These are phyloP conservation scores for Smittia aterrima DNA, from an alignment of 2,888 invertebrate species.

Conservation along the genomic window DNA sequence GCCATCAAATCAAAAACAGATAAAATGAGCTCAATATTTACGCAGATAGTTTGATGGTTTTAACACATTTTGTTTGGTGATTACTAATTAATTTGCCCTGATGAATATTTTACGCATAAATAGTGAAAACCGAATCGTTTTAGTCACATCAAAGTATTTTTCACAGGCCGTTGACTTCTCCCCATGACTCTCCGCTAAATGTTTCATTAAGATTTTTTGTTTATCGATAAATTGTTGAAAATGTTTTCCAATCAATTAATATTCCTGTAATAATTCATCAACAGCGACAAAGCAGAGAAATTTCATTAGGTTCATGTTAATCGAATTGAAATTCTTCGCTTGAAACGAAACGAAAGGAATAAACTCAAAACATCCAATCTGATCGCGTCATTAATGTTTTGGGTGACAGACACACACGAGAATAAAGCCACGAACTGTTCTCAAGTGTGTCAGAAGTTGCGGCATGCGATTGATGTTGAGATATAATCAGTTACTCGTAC, in stretches of 20 bases:
- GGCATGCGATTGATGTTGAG: constrained; percentile 15
- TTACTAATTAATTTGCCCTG: constrained; percentile 35
- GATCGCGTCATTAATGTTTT: background rate
- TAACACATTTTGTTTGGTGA: constrained; percentile 20
- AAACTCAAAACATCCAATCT: background rate
- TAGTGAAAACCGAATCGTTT: background rate
- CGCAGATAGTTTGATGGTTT: background rate
- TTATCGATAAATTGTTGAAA: constrained; percentile 1
- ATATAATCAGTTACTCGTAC: background rate
- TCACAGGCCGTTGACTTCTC: background rate
- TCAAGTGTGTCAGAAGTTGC: constrained; percentile 1
- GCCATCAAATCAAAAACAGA: too few relatives aligned
- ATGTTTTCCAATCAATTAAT: constrained; percentile 39
- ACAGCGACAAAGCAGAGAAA: constrained; percentile 15
- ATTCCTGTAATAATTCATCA: constrained; percentile 39
- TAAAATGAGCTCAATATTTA: too few relatives aligned
- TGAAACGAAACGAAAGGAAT: background rate
- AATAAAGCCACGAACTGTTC: background rate
- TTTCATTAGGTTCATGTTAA: constrained; percentile 34
- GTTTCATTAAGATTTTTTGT: background rate
- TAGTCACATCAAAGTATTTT: background rate
- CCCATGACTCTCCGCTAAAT: background rate
- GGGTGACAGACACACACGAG: background rate
- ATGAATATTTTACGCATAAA: constrained; percentile 31
- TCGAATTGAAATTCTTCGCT: constrained; percentile 2